A percentile compares a stretch with the other conserved stretches of the same genome.
phyloP scores from a whole-genome alignment of 2,888 invertebrate species.

The Heliconius erato region DNA sequence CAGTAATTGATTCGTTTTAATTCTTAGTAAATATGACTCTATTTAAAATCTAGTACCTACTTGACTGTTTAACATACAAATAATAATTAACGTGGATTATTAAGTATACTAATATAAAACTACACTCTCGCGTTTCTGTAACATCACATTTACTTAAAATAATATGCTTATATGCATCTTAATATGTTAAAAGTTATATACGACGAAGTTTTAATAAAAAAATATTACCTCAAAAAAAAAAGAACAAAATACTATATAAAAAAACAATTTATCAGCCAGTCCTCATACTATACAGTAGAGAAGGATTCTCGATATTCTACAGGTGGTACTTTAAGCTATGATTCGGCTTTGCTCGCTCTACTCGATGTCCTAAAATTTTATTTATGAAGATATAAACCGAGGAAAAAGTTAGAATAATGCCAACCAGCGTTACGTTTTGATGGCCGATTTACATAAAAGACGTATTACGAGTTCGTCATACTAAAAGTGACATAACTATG shows the following conservation, averaged over 20 bases:
- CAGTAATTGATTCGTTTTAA: neutral
- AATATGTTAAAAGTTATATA: too few relatives aligned
- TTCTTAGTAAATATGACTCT: too few relatives aligned
- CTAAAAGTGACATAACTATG: neutral
- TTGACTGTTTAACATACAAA: too few relatives aligned
- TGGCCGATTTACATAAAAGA: conserved; percentile 12
- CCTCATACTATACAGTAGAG: conserved; percentile 34
- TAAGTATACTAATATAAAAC: too few relatives aligned
- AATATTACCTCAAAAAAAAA: too few relatives aligned
- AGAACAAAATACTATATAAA: neutral
- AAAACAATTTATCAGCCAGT: neutral
- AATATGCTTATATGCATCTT: too few relatives aligned
- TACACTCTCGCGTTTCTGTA: too few relatives aligned
- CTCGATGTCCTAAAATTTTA: conserved; percentile 45
- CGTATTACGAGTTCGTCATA: conserved; percentile 13
- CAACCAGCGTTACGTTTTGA: conserved; percentile 5
- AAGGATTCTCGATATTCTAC: conserved; percentile 47
- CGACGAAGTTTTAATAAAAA: too few relatives aligned
- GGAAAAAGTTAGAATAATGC: conserved; percentile 17
- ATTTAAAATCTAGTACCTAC: too few relatives aligned
- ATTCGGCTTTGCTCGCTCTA: conserved; percentile 46
- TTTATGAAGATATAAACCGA: conserved; percentile 44
- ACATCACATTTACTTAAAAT: too few relatives aligned
- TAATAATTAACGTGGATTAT: too few relatives aligned
- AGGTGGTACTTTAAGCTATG: conserved; percentile 49